A percentile compares a stretch with the other conserved stretches of the same genome.
Conservation (phyloP, 2,888 invertebrate genomes). For the Leptinotarsa rubiginosa region DNA sequence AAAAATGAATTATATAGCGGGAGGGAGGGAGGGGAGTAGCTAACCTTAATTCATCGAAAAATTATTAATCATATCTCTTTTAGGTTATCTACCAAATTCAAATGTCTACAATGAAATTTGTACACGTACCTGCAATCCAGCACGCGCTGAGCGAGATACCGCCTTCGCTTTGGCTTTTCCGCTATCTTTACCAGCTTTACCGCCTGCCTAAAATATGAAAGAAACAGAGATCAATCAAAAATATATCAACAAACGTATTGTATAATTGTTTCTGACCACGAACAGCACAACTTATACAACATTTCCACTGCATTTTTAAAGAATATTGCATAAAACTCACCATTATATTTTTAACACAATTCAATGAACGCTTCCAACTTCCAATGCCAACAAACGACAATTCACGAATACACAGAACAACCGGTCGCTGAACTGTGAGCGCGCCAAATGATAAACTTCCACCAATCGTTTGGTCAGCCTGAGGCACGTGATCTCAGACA, state of each 20-base stretch:
- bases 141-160: slow-evolving; percentile 98
- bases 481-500: slow-evolving; percentile 61
- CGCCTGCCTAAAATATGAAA: slow-evolving; percentile 89
- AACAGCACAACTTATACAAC: slow-evolving; percentile 18
- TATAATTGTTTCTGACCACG: slow-evolving; percentile 1
- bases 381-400: slow-evolving; percentile 53
- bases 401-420: slow-evolving; percentile 50
- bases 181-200: slow-evolving; percentile 99
- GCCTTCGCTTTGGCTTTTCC: slow-evolving; percentile 99
- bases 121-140: slow-evolving; percentile 92
- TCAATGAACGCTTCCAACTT: slow-evolving; percentile 29
- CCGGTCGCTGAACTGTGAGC: slow-evolving; percentile 52
- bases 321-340: slow-evolving; percentile 60
- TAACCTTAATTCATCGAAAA: slow-evolving; percentile 5
- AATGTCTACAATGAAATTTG: not conserved
- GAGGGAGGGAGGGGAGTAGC: not conserved
- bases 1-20: not conserved
- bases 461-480: slow-evolving; percentile 43
- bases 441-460: slow-evolving; percentile 57
- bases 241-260: not conserved
- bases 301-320: slow-evolving; percentile 25
- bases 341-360: slow-evolving; percentile 58
- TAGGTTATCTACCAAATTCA: not conserved
- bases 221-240: slow-evolving; percentile 53
- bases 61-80: not conserved